Percentiles rank a stretch among this genome's conserved stretches.
phyloP scores from a whole-genome alignment of 1,140 invertebrate species.

The Melanaphis sacchari region DNA sequence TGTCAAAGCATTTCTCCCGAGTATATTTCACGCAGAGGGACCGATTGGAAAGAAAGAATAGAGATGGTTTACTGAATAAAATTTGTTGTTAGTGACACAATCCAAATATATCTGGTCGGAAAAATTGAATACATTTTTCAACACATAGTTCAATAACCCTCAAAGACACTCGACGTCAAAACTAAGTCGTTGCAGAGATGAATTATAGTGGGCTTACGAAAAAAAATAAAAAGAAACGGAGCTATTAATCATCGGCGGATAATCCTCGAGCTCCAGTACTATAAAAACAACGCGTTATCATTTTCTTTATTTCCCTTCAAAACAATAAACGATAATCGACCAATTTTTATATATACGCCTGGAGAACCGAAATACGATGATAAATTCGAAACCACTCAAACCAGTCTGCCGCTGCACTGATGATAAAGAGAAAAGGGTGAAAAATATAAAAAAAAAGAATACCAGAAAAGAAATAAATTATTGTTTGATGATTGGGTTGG shows the following conservation, averaged over 20 bases:
- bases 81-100: conserved; percentile 46
- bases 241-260: conserved; percentile 56
- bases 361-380: background rate
- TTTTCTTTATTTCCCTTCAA: conserved; percentile 52
- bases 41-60: background rate
- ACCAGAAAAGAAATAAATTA: conserved; percentile 29
- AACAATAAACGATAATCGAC: conserved; percentile 57
- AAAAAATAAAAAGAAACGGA: conserved; percentile 36
- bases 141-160: conserved; percentile 53
- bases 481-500: background rate
- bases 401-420: background rate
- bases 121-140: conserved; percentile 57
- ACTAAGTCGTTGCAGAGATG: conserved; percentile 45
- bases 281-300: conserved; percentile 56
- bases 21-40: conserved; percentile 6
- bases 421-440: background rate
- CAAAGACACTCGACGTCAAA: conserved; percentile 36
- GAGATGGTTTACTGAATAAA: conserved; percentile 11
- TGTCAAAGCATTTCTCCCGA: conserved; percentile 24
- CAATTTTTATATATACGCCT: conserved; percentile 26
- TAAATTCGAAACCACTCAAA: conserved; percentile 39
- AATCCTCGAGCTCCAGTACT: conserved; percentile 46
- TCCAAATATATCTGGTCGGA: conserved; percentile 41
- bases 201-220: conserved; percentile 34
- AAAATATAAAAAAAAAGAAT: background rate